Evolutionary conservation across 92 coral and sea anemone species (phyloP), one percentile per base, ranked within the genome.

Genomic region (Actinostola sp.): DNA sequence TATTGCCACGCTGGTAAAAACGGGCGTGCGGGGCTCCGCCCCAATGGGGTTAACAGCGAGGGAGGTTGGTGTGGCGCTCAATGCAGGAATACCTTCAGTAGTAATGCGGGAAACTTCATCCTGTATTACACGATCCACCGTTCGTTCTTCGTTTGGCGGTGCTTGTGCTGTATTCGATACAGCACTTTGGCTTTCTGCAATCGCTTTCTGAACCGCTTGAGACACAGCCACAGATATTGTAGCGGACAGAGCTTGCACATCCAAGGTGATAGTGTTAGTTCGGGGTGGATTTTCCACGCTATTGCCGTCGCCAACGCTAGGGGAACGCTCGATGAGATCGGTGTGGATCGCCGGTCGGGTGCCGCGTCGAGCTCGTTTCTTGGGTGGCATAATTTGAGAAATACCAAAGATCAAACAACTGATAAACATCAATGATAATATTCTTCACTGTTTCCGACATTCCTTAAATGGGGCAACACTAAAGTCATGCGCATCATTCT

Each of bases 1-100:
- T 39, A 65, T 65, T 51, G 82, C 73, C 17, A 54, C 36, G 44
- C 82, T 76, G 38, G 73, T 29, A 17, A 76, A 76, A 26, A 76
- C 49, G 46, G 82, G 82, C 21, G 73, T 76, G 39, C 32, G 35
- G 23, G 82, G 78, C 68, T 53, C 53, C 3, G 19, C 45, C 30
- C 48, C 45, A 33, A 51, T 44, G 35, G 61, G 31, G 63, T 51
- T 34, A 70, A 46, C 63, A 31, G 76, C n/a, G n/a, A n/a, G n/a
- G n/a, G n/a, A n/a, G n/a, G n/a, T n/a, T n/a, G n/a, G n/a, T n/a
- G n/a, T n/a, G n/a, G n/a, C n/a, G n/a, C n/a, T n/a, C n/a, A n/a
- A 53, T 51, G 45, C 64, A 55, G 28, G 27, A 70, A 31, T 49
- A 28, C 61, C 61, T 49, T 48, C 61, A 68, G 45, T 39, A 14